A percentile compares a stretch with the other conserved stretches of the same genome.
phyloP scores from a whole-genome alignment of 2,797 vertebrate species.

The Notamacropus eugenii region DNA sequence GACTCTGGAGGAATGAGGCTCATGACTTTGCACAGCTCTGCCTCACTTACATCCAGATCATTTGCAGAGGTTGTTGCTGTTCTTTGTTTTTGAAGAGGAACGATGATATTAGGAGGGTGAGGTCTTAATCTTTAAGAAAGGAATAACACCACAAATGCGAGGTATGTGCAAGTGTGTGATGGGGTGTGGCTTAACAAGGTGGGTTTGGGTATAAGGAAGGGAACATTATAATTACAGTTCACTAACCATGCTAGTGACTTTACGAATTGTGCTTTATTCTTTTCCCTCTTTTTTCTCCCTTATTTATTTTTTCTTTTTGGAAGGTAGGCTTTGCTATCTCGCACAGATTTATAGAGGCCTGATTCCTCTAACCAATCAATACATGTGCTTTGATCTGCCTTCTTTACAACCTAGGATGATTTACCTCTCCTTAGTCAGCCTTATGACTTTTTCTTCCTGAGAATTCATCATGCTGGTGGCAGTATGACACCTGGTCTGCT shows the following conservation, averaged over 20 bases:
- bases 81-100: too few relatives aligned
- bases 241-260: not conserved
- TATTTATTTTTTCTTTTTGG: not conserved
- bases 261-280: not conserved
- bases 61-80: too few relatives aligned
- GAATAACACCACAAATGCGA: not conserved
- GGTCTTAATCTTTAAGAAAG: not conserved
- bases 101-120: too few relatives aligned
- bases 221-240: not conserved
- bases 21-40: not conserved
- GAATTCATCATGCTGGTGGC: not conserved
- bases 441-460: not conserved
- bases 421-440: not conserved
- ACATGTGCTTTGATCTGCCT: not conserved
- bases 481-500: not conserved
- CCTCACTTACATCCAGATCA: not conserved
- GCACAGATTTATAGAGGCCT: not conserved
- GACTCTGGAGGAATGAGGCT: not conserved
- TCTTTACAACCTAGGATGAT: not conserved
- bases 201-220: not conserved
- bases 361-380: not conserved
- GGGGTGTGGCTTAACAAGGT: not conserved
- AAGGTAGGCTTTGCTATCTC: not conserved
- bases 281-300: rapidly evolving
- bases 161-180: not conserved